Conservation (phyloP, 2,888 invertebrate species). For the Villa cingulata region DNA sequence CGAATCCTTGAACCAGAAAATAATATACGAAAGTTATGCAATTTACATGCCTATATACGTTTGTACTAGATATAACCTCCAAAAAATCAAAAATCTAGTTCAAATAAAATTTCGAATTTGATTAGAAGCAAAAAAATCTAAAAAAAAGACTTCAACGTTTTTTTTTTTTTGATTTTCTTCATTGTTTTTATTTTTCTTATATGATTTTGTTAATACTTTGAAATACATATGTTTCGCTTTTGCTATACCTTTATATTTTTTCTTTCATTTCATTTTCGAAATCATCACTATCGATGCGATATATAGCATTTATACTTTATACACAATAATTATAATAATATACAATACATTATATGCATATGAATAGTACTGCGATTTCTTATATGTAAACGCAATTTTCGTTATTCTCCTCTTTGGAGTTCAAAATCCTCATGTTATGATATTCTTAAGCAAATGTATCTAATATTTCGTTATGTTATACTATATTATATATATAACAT, state of each 20-base stretch:
- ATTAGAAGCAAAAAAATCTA: too few species aligned
- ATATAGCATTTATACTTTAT: background rate
- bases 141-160: too few species aligned
- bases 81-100: background rate
- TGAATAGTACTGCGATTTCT: too few species aligned
- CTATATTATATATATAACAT: background rate
- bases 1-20: background rate
- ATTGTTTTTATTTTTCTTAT: background rate
- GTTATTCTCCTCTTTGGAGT: background rate
- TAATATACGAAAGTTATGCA: background rate
- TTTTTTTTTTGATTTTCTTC: background rate
- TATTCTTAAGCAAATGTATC: background rate
- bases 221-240: too few species aligned
- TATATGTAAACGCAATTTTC: background rate
- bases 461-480: too few species aligned
- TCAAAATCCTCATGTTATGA: background rate
- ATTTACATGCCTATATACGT: background rate
- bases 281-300: constrained; percentile 1
- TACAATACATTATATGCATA: too few species aligned
- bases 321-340: too few species aligned
- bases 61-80: background rate
- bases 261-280: constrained; percentile 10
- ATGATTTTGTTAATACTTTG: too few species aligned
- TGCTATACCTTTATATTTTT: too few species aligned
- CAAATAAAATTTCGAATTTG: background rate